Evolutionary conservation across 2,888 invertebrate genomes (phyloP).

Genomic region (Xestobium rufovillosum): DNA sequence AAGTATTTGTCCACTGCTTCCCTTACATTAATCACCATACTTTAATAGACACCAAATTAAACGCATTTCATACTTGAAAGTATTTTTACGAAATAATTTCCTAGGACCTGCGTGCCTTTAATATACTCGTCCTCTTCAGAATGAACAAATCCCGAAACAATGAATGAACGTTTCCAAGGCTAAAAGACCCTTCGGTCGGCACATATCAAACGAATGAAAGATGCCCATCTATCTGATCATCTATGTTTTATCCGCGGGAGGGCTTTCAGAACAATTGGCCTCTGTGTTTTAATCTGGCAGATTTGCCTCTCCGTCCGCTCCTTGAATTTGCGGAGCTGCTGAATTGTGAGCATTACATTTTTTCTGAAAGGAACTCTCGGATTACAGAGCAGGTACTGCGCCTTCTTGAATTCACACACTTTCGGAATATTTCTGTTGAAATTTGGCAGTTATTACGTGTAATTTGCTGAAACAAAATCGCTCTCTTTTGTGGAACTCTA

Average conservation of each 20-base stretch:
- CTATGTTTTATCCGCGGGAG: slow-evolving; percentile 18
- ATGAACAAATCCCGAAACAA: slow-evolving; percentile 14
- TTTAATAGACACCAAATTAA: too few relatives aligned
- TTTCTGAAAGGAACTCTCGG: slow-evolving; percentile 2
- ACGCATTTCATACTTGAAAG: too few relatives aligned
- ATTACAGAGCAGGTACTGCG: slow-evolving; percentile 2
- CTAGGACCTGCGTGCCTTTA: too few relatives aligned
- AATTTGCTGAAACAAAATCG: too few relatives aligned
- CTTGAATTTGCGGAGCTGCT: slow-evolving; percentile 1
- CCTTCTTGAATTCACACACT: too few relatives aligned
- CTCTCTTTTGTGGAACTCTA: too few relatives aligned
- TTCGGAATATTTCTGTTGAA: too few relatives aligned
- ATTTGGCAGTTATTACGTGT: too few relatives aligned
- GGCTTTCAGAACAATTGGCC: slow-evolving; percentile 21
- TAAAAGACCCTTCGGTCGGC: slow-evolving; percentile 15
- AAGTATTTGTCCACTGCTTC: too few relatives aligned
- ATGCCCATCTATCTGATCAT: slow-evolving; percentile 19
- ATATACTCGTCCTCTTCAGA: too few relatives aligned
- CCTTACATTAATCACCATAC: too few relatives aligned
- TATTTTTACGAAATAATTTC: too few relatives aligned
- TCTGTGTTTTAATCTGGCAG: slow-evolving; percentile 16
- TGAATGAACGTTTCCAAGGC: slow-evolving; percentile 15
- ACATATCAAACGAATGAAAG: slow-evolving; percentile 17
- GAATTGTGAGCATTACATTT: not conserved
- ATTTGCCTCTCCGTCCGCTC: slow-evolving; percentile 14